Conservation (phyloP, 2,113 vertebrate species). For the Amphiprion percula region DNA sequence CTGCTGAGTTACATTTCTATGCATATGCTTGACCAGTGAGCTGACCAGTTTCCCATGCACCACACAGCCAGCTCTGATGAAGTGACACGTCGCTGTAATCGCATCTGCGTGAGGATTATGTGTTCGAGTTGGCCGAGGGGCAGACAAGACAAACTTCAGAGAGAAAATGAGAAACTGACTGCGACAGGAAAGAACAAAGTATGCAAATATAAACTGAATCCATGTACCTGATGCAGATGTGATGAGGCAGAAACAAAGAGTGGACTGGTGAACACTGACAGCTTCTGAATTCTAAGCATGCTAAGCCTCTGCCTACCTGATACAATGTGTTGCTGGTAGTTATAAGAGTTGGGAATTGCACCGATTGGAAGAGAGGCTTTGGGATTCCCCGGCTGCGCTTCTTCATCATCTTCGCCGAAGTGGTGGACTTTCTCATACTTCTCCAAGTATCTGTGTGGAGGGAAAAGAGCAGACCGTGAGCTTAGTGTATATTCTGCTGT, state of each 20-base stretch:
- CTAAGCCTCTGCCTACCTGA: conserved; percentile 88
- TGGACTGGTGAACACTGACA: neutral
- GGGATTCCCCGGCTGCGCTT: conserved; percentile 96
- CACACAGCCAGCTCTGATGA: conserved; percentile 20
- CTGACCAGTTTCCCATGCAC: conserved; percentile 17
- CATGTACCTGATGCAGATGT: neutral
- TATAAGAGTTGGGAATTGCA: conserved; percentile 98
- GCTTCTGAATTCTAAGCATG: neutral
- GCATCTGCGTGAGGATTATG: conserved; percentile 15
- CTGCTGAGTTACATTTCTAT: neutral
- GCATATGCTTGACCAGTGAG: conserved; percentile 8
- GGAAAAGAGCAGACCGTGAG: neutral
- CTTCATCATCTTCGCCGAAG: conserved; percentile 99
- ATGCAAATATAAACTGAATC: conserved; percentile 4
- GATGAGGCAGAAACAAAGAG: neutral
- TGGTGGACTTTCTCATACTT: conserved; percentile 99
- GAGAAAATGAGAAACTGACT: neutral
- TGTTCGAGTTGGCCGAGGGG: conserved; percentile 11
- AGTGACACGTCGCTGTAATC: conserved; percentile 20
- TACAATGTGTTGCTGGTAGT: conserved; percentile 99
- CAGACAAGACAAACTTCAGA: neutral
- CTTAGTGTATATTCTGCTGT: neutral
- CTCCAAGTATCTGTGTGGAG: conserved; percentile 93
- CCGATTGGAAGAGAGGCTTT: conserved; percentile 97
- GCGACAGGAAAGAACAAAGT: conserved; percentile 3